Base-by-base conservation (phyloP, 2,797 vertebrate genomes). In the Coregonus sp. region DNA sequence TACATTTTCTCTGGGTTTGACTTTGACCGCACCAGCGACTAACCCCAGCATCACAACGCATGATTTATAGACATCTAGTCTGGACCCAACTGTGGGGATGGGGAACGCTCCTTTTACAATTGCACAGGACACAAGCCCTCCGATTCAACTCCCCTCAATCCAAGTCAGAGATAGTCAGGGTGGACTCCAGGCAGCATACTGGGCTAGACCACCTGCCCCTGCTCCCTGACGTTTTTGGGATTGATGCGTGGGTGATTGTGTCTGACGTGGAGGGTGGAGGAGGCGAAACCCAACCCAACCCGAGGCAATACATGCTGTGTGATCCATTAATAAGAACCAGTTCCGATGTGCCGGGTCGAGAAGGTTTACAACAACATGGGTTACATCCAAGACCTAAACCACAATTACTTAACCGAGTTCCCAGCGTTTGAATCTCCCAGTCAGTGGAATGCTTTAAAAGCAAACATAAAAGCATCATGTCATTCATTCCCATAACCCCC, bases 291-390 rank as follows among this genome's bases (percentile, higher is more conserved):
- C 47, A 25, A 40, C 37, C 37, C 37, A 40, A 40, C 35, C 54
- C 82, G 83, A 88, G 85, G 79, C 85, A 75, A 82, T 83, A 75
- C 90, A 82, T 82, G 75, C 90, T 86, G 87, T 93, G 90, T 91
- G 93, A 95, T 94, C 92, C 91, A 93, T 93, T 95, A 96, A 96
- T 94, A 93, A 92, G 91, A 95, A 94, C 31, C 95, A 96, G 94
- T 94, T 93, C 89, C 4, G 84, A 77, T 84, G 73, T 85, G 85
- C 83, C 86, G 87, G 40, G 89, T 76, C 74, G 73, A 82, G 77
- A 84, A 75, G 75, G 80, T 92, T 93, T 91, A 90, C 86, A 91
- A 90, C 91, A 90, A 89, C 90, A 89, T 86, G 86, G 87, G 85
- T 89, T 89, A 93, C 93, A 92, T 90, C 86, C 82, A 91, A 93